These are phyloP conservation scores for Paraescarpia echinospica DNA, from an alignment of 1,140 invertebrate genomes.

Conservation along the genomic window DNA sequence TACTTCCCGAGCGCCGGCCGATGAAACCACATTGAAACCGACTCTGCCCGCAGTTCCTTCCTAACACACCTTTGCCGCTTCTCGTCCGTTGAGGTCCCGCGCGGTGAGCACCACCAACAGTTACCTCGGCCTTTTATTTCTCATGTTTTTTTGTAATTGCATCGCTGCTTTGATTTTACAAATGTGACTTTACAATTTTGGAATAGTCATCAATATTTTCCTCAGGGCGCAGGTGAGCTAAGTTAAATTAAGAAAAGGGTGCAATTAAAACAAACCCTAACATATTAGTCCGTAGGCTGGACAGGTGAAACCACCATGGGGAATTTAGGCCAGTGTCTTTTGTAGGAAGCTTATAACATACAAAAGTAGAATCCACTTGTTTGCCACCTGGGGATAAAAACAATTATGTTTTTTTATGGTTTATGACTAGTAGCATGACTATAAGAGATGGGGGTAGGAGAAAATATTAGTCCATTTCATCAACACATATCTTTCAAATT, in stretches of 20 bases:
- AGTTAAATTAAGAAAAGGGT: neutral
- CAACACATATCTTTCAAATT: no score
- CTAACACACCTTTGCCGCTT: neutral
- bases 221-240: neutral
- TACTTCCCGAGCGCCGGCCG: no score
- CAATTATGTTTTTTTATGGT: no score
- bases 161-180: neutral
- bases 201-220: neutral
- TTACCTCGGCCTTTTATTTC: neutral
- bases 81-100: neutral
- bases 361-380: neutral
- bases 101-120: neutral
- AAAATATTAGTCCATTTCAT: no score
- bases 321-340: neutral
- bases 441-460: no score
- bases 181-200: neutral
- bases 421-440: no score
- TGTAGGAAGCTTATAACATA: neutral
- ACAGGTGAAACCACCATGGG: no score
- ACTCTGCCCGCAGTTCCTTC: no score
- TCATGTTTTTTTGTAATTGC: neutral
- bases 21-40: no score
- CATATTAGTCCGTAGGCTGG: neutral
- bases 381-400: no score
- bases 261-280: neutral